These are phyloP conservation scores for Oxyura jamaicensis DNA, from an alignment of 2,113 vertebrate genomes.

Conservation along the genomic window DNA sequence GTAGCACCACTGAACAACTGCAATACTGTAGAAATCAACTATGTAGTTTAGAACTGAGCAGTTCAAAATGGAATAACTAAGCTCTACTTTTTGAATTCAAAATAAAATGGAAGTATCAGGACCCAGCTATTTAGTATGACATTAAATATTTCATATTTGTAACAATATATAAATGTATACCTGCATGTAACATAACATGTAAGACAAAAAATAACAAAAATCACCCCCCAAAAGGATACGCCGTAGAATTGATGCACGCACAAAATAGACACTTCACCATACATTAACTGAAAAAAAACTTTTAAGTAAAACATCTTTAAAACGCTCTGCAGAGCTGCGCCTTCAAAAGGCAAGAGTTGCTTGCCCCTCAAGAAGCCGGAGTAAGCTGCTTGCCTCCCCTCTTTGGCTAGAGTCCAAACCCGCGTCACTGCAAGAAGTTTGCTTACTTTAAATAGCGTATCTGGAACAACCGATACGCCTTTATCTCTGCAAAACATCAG, in stretches of 20 bases:
- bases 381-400: not conserved
- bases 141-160: not conserved
- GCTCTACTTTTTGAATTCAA: not conserved
- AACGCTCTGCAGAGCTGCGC: not conserved
- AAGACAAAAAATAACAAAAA: not conserved
- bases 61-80: not conserved
- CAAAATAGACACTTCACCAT: not conserved
- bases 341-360: not conserved
- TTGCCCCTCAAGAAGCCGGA: not conserved
- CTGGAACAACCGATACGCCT: conserved; percentile 19
- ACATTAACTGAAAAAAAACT: not conserved
- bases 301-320: not conserved
- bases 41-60: rapidly evolving
- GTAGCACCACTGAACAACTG: not conserved
- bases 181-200: rapidly evolving
- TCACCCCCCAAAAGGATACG: not conserved
- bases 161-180: not conserved
- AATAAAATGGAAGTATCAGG: not conserved
- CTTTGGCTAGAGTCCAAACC: conserved; percentile 10
- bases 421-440: not conserved
- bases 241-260: not conserved
- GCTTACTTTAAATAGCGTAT: not conserved
- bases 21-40: rapidly evolving
- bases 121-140: not conserved
- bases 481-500: conserved; percentile 46